Conservation (phyloP, 2,888 invertebrate genomes). For the Melipona bicolor region DNA sequence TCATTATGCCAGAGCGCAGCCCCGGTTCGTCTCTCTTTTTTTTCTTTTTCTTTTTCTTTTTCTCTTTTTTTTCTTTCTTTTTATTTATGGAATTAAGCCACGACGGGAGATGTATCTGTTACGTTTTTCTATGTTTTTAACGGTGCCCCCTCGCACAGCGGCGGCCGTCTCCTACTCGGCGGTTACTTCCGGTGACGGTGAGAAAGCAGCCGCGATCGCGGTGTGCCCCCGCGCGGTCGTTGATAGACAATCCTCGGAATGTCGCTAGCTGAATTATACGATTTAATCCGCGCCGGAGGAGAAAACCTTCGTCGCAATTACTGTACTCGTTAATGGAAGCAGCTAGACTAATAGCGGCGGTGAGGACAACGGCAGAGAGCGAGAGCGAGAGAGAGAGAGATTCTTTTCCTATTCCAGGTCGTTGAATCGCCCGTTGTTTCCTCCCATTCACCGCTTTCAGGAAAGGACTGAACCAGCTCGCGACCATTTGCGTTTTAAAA, state of each 20-base stretch:
- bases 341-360: conserved; percentile 66
- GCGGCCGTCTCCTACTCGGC: conserved; percentile 37
- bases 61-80: too few relatives aligned
- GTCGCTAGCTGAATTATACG: conserved; percentile 70
- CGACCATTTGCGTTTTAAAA: conserved; percentile 8
- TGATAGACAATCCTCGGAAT: conserved; percentile 71
- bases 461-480: conserved; percentile 4
- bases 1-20: conserved; percentile 76
- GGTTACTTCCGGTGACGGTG: conserved; percentile 71
- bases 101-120: conserved; percentile 77
- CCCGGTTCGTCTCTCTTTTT: conserved; percentile 62
- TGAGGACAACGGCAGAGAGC: conserved; percentile 55
- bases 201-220: conserved; percentile 72
- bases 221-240: conserved; percentile 38
- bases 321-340: conserved; percentile 70
- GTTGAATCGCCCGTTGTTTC: conserved; percentile 61
- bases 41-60: too few relatives aligned
- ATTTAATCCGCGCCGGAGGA: conserved; percentile 66
- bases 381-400: conserved; percentile 22
- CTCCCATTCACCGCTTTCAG: conserved; percentile 45
- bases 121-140: conserved; percentile 72
- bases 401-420: conserved; percentile 68
- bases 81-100: conserved; percentile 79
- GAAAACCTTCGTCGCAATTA: conserved; percentile 68
- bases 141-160: conserved; percentile 60